Percentiles rank a stretch among this genome's conserved stretches.
Conservation (phyloP, 2,113 vertebrate species). For the Hirundichthys speculiger region DNA sequence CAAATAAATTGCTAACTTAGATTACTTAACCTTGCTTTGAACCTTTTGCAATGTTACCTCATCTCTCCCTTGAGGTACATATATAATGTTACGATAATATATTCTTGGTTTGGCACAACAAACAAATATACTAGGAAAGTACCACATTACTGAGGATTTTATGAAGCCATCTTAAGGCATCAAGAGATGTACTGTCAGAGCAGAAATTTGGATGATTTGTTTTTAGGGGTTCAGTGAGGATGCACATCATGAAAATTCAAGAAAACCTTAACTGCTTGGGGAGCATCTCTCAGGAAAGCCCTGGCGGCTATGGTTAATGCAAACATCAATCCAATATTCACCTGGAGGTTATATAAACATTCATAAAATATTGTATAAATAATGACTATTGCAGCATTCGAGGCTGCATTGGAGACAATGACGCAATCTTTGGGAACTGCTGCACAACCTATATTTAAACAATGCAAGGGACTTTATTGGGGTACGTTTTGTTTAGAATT, state of each 20-base stretch:
- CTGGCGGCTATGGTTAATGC: background rate
- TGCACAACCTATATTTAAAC: conserved; percentile 23
- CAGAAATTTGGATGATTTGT: too few species aligned
- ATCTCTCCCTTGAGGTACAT: background rate
- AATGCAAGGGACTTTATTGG: conserved; percentile 15
- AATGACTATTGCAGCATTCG: background rate
- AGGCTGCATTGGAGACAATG: background rate
- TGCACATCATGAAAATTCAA: background rate
- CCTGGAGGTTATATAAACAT: background rate
- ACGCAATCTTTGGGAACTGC: too few species aligned
- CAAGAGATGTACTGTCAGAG: too few species aligned
- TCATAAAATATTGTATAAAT: background rate
- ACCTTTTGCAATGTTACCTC: too few species aligned
- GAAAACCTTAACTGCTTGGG: background rate
- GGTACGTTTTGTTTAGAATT: conserved; percentile 20
- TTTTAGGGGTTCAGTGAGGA: too few species aligned
- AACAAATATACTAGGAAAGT: background rate
- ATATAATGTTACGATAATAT: too few species aligned
- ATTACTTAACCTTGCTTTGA: too few species aligned
- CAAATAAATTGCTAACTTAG: too few species aligned
- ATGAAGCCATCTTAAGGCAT: too few species aligned
- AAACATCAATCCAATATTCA: background rate
- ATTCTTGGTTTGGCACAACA: background rate
- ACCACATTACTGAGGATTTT: background rate
- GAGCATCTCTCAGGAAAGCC: background rate